phyloP scores from a whole-genome alignment of 2,797 vertebrate genomes.

The Catharus ustulatus region DNA sequence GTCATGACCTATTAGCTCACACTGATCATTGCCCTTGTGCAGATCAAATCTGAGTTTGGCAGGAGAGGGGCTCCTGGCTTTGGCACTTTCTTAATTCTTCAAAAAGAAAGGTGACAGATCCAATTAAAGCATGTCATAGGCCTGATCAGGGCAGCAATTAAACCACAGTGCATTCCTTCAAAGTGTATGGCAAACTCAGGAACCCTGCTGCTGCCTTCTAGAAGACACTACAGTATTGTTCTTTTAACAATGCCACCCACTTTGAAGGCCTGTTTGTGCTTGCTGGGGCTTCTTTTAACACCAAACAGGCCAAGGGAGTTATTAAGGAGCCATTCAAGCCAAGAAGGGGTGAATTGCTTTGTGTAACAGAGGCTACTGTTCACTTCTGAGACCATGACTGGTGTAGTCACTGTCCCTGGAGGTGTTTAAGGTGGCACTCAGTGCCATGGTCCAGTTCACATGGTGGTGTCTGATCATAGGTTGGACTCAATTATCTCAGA shows the following conservation, averaged over 20 bases:
- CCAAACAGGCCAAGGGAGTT: neutral
- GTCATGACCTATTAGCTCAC: neutral
- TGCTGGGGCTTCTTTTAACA: neutral
- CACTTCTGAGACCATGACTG: neutral
- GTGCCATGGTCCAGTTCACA: neutral
- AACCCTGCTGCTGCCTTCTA: neutral
- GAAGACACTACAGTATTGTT: constrained; percentile 3
- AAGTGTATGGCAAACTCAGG: neutral
- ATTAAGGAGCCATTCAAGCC: neutral
- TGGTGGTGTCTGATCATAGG: neutral
- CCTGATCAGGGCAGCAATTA: neutral
- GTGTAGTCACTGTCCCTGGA: neutral
- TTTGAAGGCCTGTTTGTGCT: neutral
- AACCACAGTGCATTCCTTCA: neutral
- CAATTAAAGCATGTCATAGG: neutral
- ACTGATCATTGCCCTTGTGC: accelerated
- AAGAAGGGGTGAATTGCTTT: neutral
- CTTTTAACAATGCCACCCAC: constrained; percentile 36
- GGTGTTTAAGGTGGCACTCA: neutral
- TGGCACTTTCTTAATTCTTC: neutral
- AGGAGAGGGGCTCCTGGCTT: neutral
- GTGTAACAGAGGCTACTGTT: neutral
- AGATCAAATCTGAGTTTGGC: neutral
- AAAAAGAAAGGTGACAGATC: constrained; percentile 6
- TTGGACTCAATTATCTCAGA: neutral